Conservation (phyloP, 2,888 invertebrate genomes). For the Eudasyphora cyanicolor region DNA sequence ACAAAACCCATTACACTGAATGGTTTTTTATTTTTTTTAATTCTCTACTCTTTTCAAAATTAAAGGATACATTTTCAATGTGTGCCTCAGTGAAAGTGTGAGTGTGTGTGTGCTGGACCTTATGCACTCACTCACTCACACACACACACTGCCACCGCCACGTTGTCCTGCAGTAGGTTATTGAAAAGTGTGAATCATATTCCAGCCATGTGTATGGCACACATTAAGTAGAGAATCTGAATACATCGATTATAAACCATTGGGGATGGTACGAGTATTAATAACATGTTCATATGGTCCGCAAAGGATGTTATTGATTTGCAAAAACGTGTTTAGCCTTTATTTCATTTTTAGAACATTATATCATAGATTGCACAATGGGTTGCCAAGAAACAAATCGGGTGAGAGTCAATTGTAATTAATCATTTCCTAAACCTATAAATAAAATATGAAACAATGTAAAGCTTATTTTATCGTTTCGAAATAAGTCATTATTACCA, state of each 20-base stretch:
- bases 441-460: no score
- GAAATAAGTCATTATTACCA: no score
- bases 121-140: no score
- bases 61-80: neutral
- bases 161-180: neutral
- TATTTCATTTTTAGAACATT: neutral
- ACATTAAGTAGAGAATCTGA: neutral
- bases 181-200: neutral
- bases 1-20: slow-evolving; percentile 4
- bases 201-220: neutral
- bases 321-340: neutral
- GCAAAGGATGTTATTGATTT: neutral
- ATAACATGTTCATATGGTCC: neutral
- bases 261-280: neutral
- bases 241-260: no score
- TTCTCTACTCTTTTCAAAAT: neutral
- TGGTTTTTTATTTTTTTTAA: neutral
- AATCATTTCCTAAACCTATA: no score
- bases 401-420: no score
- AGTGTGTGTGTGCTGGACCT: neutral
- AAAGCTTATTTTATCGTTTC: no score
- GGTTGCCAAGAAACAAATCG: no score
- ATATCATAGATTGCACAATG: neutral
- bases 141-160: no score
- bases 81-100: no score